Conservation (phyloP, 1,140 invertebrate genomes). For the Drosophila nasuta region DNA sequence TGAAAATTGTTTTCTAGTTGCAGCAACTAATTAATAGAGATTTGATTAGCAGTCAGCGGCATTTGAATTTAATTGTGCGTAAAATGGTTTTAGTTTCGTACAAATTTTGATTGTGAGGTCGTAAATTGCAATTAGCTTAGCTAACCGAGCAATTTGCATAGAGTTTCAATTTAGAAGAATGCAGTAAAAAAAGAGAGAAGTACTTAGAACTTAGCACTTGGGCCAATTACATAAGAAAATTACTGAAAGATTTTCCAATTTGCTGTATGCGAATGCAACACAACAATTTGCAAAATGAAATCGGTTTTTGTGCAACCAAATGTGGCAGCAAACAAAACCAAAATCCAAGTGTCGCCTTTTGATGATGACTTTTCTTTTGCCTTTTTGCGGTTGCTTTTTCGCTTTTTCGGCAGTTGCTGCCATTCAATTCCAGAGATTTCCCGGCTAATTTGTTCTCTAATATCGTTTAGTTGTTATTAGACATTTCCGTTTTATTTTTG, state of each 20-base stretch:
- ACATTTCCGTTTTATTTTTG: constrained; percentile 49
- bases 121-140: constrained; percentile 43
- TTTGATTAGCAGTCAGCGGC: not conserved
- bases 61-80: constrained; percentile 21
- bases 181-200: constrained; percentile 5
- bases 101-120: constrained; percentile 17
- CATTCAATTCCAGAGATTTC: constrained; percentile 51
- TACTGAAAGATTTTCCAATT: constrained; percentile 41
- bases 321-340: constrained; percentile 13
- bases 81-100: constrained; percentile 20
- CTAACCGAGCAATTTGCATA: constrained; percentile 49
- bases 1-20: not conserved
- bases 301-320: constrained; percentile 44
- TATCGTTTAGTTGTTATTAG: constrained; percentile 81
- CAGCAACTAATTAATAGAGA: not conserved
- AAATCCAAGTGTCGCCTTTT: constrained; percentile 32
- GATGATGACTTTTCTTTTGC: constrained; percentile 25
- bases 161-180: constrained; percentile 60
- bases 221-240: constrained; percentile 30
- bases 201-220: constrained; percentile 46
- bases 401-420: constrained; percentile 44
- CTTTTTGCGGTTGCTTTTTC: constrained; percentile 7
- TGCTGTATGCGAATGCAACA: constrained; percentile 34
- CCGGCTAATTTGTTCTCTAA: constrained; percentile 70
- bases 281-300: constrained; percentile 59